phyloP scores from a whole-genome alignment of 2,113 vertebrate species.

The Sylvicapra grimmia region DNA sequence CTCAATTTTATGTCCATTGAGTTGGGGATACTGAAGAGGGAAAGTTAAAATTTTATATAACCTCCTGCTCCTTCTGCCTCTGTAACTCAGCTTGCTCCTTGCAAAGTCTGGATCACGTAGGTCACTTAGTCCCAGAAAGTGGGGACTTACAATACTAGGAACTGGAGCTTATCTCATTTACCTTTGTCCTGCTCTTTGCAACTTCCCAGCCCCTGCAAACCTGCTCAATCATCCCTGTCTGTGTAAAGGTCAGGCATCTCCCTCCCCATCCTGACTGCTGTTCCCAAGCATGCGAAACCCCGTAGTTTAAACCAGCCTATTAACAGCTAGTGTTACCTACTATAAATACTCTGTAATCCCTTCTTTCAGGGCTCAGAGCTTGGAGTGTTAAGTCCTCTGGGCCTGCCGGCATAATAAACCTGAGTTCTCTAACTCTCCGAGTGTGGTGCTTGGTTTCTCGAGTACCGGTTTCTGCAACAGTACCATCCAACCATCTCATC shows the following conservation, averaged over 20 bases:
- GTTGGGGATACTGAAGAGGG: neutral
- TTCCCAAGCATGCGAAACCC: accelerated
- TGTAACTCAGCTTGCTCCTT: neutral
- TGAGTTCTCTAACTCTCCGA: neutral
- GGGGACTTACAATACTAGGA: neutral
- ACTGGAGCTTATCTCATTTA: neutral
- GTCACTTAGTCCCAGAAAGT: neutral
- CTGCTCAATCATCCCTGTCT: neutral
- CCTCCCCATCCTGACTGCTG: neutral
- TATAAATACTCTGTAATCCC: neutral
- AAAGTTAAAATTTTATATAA: neutral
- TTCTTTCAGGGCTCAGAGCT: neutral
- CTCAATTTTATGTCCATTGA: neutral
- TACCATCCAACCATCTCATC: neutral
- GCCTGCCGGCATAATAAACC: accelerated
- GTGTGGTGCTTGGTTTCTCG: neutral
- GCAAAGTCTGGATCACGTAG: neutral
- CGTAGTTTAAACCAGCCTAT: neutral
- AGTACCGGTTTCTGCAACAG: neutral
- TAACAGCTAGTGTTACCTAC: neutral
- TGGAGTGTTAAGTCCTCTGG: neutral
- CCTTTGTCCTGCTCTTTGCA: neutral
- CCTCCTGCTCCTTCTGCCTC: neutral
- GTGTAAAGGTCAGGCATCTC: neutral
- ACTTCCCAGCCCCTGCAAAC: neutral